Base-by-base conservation (phyloP, 2,113 vertebrate genomes). In the Atherinomorus stipes region DNA sequence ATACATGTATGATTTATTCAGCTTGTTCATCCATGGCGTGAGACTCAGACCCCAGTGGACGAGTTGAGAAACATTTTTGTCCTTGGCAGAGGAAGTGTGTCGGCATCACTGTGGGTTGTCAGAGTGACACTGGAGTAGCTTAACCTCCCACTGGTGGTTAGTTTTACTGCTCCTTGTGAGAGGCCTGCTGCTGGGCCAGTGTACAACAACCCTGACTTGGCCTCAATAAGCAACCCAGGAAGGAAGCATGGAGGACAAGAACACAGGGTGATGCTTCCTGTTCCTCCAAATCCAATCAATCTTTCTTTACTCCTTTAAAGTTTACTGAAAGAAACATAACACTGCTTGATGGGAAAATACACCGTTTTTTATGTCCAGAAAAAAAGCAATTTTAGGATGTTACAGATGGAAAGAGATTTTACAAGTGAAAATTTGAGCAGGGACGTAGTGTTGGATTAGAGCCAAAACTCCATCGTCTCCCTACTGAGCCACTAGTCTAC, bases 1-100 rank as follows among this genome's bases (percentile, higher is more conserved):
- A 86, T 84, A 85, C 84, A 84, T 74, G 66, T 88, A 85, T 91
- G 90, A 93, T 91, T 92, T 92, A 92, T 93, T 89, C 85, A 90
- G 77, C 84, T 80, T 78, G 83, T 84, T 89, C 84, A 87, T 81
- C 88, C 82, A 62, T 87, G 88, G 81, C 73, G 64, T 70, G 82
- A 80, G 82, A 78, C 83, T 84, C 75, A 49, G 85, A 88, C 86
- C 88, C 90, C 81, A 69, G 37, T 59, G 86, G 87, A 88, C 53
- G 13, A 79, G 68, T 83, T 78, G 75, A 83, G 86, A 89, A 87
- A 80, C 84, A 73, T 83, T 88, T 89, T 86, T 85, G 86, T 89
- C 88, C 87, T 88, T 90, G 90, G 90, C 90, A 81, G 45, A 78
- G 71, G 85, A 88, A 90, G 88, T 86, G 80, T 90, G 87, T 89